phyloP scores from a whole-genome alignment of 2,888 invertebrate genomes.

The Philhelius pedissequus region DNA sequence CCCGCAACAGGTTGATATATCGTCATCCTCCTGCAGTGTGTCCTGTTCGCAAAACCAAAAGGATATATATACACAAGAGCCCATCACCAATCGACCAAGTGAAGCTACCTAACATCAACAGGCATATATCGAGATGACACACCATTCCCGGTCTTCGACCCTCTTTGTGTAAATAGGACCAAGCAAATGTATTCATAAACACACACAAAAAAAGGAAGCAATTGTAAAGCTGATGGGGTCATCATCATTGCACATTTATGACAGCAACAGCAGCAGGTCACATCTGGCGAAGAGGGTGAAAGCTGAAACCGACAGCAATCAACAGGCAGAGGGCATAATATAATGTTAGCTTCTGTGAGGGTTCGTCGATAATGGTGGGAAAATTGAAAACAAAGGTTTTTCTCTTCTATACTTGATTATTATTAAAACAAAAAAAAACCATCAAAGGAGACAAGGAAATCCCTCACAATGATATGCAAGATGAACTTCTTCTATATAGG shows the following conservation, averaged over 20 bases:
- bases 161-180: constrained; percentile 30
- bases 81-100: constrained; percentile 29
- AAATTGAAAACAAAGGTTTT: constrained; percentile 51
- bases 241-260: constrained; percentile 55
- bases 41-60: constrained; percentile 12
- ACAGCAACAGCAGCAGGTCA: constrained; percentile 41
- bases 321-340: not conserved
- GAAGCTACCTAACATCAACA: constrained; percentile 8
- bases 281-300: constrained; percentile 39
- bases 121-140: not conserved
- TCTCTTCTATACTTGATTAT: constrained; percentile 42
- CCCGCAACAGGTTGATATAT: constrained; percentile 53
- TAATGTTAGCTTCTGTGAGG: not conserved
- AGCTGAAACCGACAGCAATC: constrained; percentile 49
- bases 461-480: constrained; percentile 37
- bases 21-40: not conserved
- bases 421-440: not conserved
- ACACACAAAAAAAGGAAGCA: not conserved
- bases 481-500: too few species aligned
- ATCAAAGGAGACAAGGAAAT: not conserved
- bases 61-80: constrained; percentile 4
- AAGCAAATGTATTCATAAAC: not conserved
- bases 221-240: constrained; percentile 33
- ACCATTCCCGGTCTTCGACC: constrained; percentile 2
- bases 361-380: constrained; percentile 56